Base-by-base conservation (phyloP, 35 echinoderm and acorn worm genomes). In the Stichopus chloronotus region DNA sequence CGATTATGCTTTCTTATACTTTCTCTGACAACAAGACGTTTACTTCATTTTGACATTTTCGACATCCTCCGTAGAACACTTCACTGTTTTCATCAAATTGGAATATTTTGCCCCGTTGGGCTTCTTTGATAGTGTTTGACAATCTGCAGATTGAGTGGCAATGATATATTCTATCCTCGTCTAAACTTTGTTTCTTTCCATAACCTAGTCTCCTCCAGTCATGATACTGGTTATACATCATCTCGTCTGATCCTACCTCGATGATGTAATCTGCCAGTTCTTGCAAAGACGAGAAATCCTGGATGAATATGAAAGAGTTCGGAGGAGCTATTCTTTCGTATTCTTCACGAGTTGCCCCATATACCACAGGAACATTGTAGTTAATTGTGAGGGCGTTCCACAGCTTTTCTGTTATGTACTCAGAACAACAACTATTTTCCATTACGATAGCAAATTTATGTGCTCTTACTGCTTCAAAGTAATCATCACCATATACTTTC, bases 311-410 rank as follows among this genome's bases (percentile, higher is more conserved):
- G 19, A 79, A 91, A 1, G 90, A 91, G 5, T 52, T 54, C 12
- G 90, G 90, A 13, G 90, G 90, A 5, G 90, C 90, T 78, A 91
- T 91, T 61, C 72, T 57, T n/a, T 91, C 90, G 21, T 91, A 91
- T 55, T 91, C 90, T 53, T 91, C 71, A 58, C 90, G 69, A 1
- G 17, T 91, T 25, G 90, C 90, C 2, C 90, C 90, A 24, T 78
- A 91, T 16, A 91, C 90, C 9, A 91, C 90, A 6, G 90, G 90
- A 11, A 91, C 90, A 25, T 77, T 43, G 23, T 91, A 78, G 53
- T 9, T 56, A 4, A 77, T 52, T 0, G 30, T 52, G 5, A 91
- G 12, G 23, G 90, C 72, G 56, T 91, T 72, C 90, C 90, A 91
- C 7, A 91, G 79, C 25, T 91, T 91, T 53, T 91, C 90, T 19